A percentile compares a stretch with the other conserved stretches of the same genome.
Evolutionary conservation across 2,797 vertebrate genomes (phyloP).

Genomic region (Tokudaia muenninki): DNA sequence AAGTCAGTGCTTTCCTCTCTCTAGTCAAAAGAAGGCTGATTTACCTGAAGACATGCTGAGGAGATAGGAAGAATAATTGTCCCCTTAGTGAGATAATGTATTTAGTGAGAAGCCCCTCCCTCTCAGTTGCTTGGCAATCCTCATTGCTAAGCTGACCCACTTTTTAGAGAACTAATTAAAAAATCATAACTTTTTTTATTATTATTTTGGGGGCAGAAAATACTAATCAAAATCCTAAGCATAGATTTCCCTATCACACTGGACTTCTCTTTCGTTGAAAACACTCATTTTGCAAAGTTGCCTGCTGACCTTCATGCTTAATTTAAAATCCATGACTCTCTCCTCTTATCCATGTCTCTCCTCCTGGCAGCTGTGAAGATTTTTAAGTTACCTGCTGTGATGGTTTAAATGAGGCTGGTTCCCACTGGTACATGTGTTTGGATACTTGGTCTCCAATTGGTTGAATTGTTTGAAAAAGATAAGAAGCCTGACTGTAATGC

Average conservation of each 20-base stretch:
- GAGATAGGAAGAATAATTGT: not conserved
- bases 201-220: not conserved
- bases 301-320: not conserved
- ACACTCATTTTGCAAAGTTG: not conserved
- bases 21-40: not conserved
- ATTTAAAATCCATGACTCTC: not conserved
- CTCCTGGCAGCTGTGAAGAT: not conserved
- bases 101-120: not conserved
- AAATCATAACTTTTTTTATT: not conserved
- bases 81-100: not conserved
- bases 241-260: not conserved
- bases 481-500: not conserved
- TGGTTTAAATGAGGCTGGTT: not conserved
- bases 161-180: not conserved
- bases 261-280: not conserved
- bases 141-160: too few species aligned
- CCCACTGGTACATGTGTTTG: not conserved
- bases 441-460: not conserved
- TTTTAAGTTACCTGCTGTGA: not conserved
- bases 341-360: not conserved
- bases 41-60: not conserved
- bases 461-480: not conserved
- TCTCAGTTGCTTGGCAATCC: too few species aligned
- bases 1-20: not conserved
- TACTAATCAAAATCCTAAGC: not conserved